These are phyloP conservation scores for Drosophila acutilabella DNA, from an alignment of 2,888 invertebrate genomes.

Conservation along the genomic window DNA sequence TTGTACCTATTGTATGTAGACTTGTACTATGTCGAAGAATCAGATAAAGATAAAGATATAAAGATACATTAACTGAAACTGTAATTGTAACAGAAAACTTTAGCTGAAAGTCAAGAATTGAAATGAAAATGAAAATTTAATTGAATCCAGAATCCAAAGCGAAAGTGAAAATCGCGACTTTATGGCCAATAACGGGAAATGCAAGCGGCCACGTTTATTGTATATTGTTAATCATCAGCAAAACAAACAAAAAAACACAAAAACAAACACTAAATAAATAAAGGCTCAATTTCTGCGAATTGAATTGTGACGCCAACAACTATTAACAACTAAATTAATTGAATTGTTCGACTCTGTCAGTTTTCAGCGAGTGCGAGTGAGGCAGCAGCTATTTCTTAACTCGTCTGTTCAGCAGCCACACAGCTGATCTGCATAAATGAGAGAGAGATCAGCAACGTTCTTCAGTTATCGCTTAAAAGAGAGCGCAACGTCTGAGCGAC, in stretches of 20 bases:
- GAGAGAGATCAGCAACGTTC: no score
- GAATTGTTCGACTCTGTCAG: background rate
- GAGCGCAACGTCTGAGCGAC: no score
- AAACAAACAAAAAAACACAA: background rate
- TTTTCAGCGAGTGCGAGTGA: slow-evolving; percentile 1
- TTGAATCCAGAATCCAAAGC: slow-evolving; percentile 6
- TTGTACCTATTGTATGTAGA: slow-evolving; percentile 27
- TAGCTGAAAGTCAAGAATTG: background rate
- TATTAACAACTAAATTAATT: slow-evolving; percentile 21
- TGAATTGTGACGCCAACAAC: slow-evolving; percentile 53
- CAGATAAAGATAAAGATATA: slow-evolving; percentile 15
- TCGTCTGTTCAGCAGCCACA: no score
- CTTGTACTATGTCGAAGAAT: slow-evolving; percentile 8
- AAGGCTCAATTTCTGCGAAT: slow-evolving; percentile 49
- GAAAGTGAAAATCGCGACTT: slow-evolving; percentile 11
- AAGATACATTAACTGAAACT: background rate
- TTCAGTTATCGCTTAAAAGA: no score
- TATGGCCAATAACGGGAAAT: slow-evolving; percentile 25
- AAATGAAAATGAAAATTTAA: slow-evolving; percentile 5
- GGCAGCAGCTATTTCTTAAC: background rate
- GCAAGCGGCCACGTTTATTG: slow-evolving; percentile 58
- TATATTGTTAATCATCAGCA: slow-evolving; percentile 61
- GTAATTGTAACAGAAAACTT: background rate
- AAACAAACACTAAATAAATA: slow-evolving; percentile 21
- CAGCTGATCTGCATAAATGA: no score